phyloP scores from a whole-genome alignment of 2,797 vertebrate genomes.

The Eidolon dupreanum region DNA sequence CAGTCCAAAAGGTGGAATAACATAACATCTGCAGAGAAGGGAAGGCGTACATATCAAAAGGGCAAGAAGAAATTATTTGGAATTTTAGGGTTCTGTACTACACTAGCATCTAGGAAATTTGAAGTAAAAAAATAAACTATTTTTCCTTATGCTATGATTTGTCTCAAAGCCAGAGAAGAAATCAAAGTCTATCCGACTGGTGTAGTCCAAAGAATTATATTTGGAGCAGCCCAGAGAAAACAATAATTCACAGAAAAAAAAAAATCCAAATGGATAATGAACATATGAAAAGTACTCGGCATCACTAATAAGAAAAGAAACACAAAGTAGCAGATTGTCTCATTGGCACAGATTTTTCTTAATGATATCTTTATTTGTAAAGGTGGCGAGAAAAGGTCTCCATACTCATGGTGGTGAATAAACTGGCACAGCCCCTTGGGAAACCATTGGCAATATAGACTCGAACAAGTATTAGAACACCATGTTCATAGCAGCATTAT shows the following conservation, averaged over 20 bases:
- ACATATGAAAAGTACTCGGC: neutral
- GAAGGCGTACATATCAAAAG: neutral
- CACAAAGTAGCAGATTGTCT: neutral
- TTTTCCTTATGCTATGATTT: neutral
- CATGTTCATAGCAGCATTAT: neutral
- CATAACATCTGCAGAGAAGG: neutral
- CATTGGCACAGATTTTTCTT: neutral
- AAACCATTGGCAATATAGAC: neutral
- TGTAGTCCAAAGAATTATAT: neutral
- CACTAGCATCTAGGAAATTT: neutral
- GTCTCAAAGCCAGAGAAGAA: slow-evolving; percentile 2
- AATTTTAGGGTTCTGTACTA: neutral
- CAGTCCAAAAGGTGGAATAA: neutral
- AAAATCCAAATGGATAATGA: neutral
- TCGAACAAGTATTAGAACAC: neutral
- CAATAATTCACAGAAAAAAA: neutral
- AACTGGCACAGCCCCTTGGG: neutral
- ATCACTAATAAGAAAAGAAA: neutral
- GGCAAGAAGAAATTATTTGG: neutral
- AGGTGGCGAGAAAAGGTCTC: neutral
- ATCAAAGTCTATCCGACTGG: neutral
- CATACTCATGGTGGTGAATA: neutral
- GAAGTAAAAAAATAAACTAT: neutral
- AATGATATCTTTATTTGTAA: neutral
- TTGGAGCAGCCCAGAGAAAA: neutral